A percentile compares a stretch with the other conserved stretches of the same genome.
Evolutionary conservation across 2,113 vertebrate species (phyloP).

Genomic region (Anseranas semipalmata): DNA sequence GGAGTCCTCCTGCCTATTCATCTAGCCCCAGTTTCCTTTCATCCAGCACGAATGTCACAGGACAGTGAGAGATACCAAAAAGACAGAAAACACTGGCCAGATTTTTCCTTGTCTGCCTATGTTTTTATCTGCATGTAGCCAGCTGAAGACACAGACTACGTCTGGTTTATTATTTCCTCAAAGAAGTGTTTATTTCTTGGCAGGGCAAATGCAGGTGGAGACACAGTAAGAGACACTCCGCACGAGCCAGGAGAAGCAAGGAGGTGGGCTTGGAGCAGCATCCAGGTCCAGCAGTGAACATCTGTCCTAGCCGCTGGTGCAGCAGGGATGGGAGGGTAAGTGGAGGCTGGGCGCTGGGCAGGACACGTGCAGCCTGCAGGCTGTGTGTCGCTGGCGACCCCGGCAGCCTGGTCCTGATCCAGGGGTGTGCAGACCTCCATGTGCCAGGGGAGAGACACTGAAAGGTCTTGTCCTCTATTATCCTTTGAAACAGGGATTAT

Average conservation of each 20-base stretch:
- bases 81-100: neutral
- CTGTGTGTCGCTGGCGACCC: fast-evolving
- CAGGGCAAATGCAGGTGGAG: neutral
- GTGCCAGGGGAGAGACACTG: fast-evolving
- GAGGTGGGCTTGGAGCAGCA: neutral
- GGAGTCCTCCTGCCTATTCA: neutral
- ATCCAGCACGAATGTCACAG: neutral
- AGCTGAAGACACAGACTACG: neutral
- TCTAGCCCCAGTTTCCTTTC: neutral
- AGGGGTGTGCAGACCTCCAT: neutral
- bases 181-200: neutral
- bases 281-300: neutral
- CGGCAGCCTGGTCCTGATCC: neutral
- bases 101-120: neutral
- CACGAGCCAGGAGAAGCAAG: neutral
- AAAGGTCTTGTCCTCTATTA: neutral
- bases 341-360: neutral
- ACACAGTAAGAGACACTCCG: neutral
- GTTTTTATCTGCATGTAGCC: neutral
- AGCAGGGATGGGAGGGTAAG: neutral
- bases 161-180: neutral
- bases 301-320: neutral
- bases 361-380: neutral
- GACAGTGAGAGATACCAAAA: neutral
- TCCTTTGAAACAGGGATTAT: neutral